Conservation (phyloP, 1,140 invertebrate genomes). For the Nebria ingens region DNA sequence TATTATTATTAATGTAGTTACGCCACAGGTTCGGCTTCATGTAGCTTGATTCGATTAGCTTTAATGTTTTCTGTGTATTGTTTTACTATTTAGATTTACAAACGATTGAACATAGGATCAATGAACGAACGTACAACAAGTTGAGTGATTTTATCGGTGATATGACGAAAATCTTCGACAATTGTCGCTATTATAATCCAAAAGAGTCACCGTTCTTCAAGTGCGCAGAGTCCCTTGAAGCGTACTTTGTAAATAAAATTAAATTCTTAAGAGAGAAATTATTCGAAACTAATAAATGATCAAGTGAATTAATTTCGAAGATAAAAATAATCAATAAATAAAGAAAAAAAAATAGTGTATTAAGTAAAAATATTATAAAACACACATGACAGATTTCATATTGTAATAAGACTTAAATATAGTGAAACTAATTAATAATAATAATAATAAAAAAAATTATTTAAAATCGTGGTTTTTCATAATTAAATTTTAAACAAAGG, state of each 20-base stretch:
- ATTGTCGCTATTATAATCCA: slow-evolving; percentile 94
- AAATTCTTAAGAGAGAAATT: slow-evolving; percentile 73
- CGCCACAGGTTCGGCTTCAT: too few relatives aligned
- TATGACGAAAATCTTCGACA: slow-evolving; percentile 97
- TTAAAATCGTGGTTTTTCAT: too few relatives aligned
- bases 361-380: background rate
- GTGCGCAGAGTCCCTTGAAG: slow-evolving; percentile 88
- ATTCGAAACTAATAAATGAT: slow-evolving; percentile 39
- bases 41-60: too few relatives aligned
- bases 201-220: slow-evolving; percentile 91
- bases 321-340: too few relatives aligned
- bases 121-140: slow-evolving; percentile 71
- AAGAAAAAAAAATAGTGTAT: background rate
- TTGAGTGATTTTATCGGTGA: slow-evolving; percentile 93
- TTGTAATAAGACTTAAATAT: background rate
- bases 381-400: background rate
- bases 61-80: slow-evolving; percentile 13
- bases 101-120: slow-evolving; percentile 82
- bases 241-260: slow-evolving; percentile 90
- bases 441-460: too few relatives aligned
- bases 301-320: background rate
- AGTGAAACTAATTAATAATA: background rate
- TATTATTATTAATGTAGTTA: too few relatives aligned
- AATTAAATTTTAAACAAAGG: too few relatives aligned
- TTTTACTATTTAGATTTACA: slow-evolving; percentile 71